Base-by-base conservation (phyloP, 2,888 invertebrate species). In the Apotomis turbidana region DNA sequence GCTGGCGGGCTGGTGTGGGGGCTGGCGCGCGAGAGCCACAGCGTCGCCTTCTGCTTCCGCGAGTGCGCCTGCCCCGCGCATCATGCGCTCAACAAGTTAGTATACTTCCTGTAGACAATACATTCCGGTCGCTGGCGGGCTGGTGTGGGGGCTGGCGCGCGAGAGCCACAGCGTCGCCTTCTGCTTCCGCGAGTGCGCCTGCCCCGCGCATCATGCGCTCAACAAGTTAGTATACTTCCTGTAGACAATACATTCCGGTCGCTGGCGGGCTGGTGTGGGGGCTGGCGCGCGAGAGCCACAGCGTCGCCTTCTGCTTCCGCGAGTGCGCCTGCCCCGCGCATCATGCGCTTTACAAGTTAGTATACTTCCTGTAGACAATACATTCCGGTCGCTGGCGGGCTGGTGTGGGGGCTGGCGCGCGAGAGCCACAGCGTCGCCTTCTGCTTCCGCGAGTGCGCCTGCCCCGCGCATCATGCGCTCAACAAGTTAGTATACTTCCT, bases 141-240 rank as follows among this genome's bases (percentile, higher is more conserved):
- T 96, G 71, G 94, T 95, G 76, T 88, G 86, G 85, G 80, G 93
- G 95, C 81, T 88, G 94, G 74, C 94, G 94, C 76, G 73, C n/a
- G 13, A 97, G 87, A 96, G 96, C 67, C 96, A 97, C 80, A 97
- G 97, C 83, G 95, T 97, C 83, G 95, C 96, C 67, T 98, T 97
- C 88, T 98, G 98, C 90, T 97, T 97, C 85, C 94, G 96, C 1
- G 97, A 97, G 80, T 98, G 98, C 90, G 96, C 96, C 0, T 98
- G 98, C 76, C 79, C 95, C 0, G 94, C 95, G 5, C 95, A 95
- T 10, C 96, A 96, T 68, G 91, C 93, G 61, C 94, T 95, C 70
- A 92, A 94, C 81, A 93, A 88, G 94, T 94, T 74, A 79, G 68
- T 76, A 9, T 12, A 41, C 10, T n/a, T n/a, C n/a, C 5, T 46